Conservation (phyloP, 1,140 invertebrate species). For the Apis dorsata region DNA sequence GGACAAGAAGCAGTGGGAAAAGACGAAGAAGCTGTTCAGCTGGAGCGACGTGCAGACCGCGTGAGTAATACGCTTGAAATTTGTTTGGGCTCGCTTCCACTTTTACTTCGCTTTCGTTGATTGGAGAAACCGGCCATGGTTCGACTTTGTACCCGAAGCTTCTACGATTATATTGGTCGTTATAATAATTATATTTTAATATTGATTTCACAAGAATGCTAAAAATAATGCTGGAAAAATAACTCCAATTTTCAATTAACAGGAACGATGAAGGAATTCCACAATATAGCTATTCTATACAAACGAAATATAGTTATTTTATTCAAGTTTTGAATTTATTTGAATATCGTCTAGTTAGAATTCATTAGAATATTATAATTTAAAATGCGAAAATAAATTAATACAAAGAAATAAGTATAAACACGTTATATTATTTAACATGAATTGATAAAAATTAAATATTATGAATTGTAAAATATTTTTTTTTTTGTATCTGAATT, state of each 20-base stretch:
- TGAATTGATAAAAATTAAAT: not conserved
- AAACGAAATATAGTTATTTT: too few species aligned
- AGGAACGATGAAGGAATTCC: too few species aligned
- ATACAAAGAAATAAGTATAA: not conserved
- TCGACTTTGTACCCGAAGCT: not conserved
- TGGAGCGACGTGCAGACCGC: slow-evolving; percentile 74
- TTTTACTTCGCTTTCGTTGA: slow-evolving; percentile 21
- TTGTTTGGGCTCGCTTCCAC: not conserved
- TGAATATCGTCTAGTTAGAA: too few species aligned
- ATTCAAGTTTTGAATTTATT: too few species aligned
- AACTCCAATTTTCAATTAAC: too few species aligned
- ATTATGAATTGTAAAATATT: not conserved
- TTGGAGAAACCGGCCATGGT: not conserved
- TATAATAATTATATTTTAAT: not conserved
- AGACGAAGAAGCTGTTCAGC: slow-evolving; percentile 77
- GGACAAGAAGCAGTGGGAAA: slow-evolving; percentile 70
- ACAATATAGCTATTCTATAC: too few species aligned
- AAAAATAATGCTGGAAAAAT: too few species aligned
- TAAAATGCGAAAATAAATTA: not conserved
- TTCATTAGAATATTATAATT: not conserved
- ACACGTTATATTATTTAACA: too few species aligned
- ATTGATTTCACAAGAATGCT: not conserved
- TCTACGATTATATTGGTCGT: not conserved
- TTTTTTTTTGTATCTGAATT: too few species aligned
- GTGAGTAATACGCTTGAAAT: slow-evolving; percentile 58